Percentiles rank a stretch among this genome's conserved stretches.
Evolutionary conservation across 64 coral and sea anemone species (phyloP).

Genomic region (Montipora cactus): DNA sequence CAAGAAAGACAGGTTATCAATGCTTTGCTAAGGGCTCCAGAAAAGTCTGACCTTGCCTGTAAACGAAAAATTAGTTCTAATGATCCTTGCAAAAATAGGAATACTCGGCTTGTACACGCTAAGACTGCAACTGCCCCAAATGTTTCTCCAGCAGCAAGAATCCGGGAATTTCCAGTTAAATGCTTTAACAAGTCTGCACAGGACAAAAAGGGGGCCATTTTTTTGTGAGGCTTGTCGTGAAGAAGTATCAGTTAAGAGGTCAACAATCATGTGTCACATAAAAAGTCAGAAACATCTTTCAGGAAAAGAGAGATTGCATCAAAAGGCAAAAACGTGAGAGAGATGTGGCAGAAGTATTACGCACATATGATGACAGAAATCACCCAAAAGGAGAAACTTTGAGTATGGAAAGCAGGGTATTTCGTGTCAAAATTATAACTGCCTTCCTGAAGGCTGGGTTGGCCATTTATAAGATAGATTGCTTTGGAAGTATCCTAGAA

Average conservation of each 20-base stretch:
- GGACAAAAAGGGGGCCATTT: constrained; percentile 9
- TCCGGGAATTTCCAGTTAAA: constrained; percentile 3
- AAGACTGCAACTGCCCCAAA: background rate
- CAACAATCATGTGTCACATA: constrained; percentile 14
- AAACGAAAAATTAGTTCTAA: background rate
- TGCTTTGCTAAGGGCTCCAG: background rate
- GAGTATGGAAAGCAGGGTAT: constrained; percentile 24
- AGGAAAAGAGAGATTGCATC: constrained; percentile 16
- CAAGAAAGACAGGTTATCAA: background rate
- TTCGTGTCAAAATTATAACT: constrained; percentile 1
- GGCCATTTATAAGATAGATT: constrained; percentile 1
- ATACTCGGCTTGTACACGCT: background rate
- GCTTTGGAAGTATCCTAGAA: background rate
- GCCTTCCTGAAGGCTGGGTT: constrained; percentile 8
- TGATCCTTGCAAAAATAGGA: constrained; percentile 3
- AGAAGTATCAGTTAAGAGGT: constrained; percentile 12
- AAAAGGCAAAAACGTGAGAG: constrained; percentile 5
- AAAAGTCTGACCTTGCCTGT: constrained; percentile 1
- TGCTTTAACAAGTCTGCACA: constrained; percentile 12
- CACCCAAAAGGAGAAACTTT: constrained; percentile 32
- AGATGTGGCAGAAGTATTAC: background rate
- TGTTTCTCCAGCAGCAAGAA: constrained; percentile 29
- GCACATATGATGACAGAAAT: constrained; percentile 27
- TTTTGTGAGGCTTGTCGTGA: constrained; percentile 15
- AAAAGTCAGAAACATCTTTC: constrained; percentile 17